phyloP scores from a whole-genome alignment of 2,888 invertebrate genomes.

The Eupithecia insigniata region DNA sequence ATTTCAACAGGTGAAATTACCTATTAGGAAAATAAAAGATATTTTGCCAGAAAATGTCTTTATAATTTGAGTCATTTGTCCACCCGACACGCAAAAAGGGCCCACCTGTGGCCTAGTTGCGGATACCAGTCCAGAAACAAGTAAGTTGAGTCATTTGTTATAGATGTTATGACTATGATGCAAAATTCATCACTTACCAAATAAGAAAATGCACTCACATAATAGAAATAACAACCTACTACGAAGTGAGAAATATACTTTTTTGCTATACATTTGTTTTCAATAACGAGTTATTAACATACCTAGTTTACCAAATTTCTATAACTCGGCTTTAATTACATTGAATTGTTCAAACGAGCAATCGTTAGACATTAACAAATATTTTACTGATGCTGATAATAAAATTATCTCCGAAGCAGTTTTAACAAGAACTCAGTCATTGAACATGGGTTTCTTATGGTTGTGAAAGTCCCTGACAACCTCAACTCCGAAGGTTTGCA shows the following conservation, averaged over 20 bases:
- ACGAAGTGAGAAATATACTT: neutral
- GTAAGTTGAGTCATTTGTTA: no score
- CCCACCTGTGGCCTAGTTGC: no score
- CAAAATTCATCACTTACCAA: no score
- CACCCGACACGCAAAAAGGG: no score
- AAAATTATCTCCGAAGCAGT: neutral
- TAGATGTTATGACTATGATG: no score
- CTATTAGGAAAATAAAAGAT: neutral
- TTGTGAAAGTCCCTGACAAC: slow-evolving; percentile 78
- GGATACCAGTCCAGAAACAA: no score
- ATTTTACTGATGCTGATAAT: neutral
- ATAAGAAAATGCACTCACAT: neutral
- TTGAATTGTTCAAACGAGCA: neutral
- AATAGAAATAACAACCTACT: neutral
- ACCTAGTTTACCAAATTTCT: neutral
- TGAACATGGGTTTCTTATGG: slow-evolving; percentile 77
- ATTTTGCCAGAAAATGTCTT: neutral
- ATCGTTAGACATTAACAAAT: neutral
- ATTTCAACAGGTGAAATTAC: neutral
- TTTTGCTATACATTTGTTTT: neutral
- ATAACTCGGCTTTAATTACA: neutral
- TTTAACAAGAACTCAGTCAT: slow-evolving; percentile 50
- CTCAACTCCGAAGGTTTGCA: slow-evolving; percentile 76
- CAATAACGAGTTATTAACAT: neutral
- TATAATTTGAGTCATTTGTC: neutral